A percentile compares a stretch with the other conserved stretches of the same genome.
Evolutionary conservation across 2,797 vertebrate species (phyloP).

Genomic region (Lacerta bilineata): DNA sequence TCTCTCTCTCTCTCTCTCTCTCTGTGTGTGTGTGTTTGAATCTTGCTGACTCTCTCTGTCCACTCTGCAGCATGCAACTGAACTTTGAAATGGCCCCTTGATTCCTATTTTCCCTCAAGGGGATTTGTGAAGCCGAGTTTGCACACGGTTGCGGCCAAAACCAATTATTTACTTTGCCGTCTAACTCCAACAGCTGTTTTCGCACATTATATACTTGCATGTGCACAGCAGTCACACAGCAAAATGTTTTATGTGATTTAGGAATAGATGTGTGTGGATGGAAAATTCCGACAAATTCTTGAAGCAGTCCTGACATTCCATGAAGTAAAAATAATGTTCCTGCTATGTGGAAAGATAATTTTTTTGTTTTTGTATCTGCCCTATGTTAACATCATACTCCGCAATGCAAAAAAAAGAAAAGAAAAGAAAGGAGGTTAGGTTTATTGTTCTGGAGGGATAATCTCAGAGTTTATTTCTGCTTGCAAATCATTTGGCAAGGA

Average conservation of each 20-base stretch:
- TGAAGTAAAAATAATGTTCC: too few relatives aligned
- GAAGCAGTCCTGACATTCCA: not conserved
- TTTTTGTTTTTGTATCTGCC: not conserved
- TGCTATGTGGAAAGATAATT: not conserved
- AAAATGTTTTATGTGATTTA: not conserved
- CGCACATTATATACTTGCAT: not conserved
- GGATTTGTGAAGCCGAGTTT: too few relatives aligned
- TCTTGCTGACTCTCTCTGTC: not conserved
- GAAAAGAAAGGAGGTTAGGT: not conserved
- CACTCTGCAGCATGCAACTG: too few relatives aligned
- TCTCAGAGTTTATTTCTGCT: not conserved
- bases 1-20: too few relatives aligned
- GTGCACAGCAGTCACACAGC: not conserved
- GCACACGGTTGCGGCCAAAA: not conserved
- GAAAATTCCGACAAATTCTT: not conserved
- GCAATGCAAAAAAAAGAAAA: not conserved
- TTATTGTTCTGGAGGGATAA: not conserved
- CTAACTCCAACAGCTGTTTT: not conserved
- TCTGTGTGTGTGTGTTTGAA: too few relatives aligned
- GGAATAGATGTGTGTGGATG: not conserved
- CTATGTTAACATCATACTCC: not conserved
- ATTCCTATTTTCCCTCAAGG: not conserved
- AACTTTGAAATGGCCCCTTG: not conserved
- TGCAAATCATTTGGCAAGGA: constrained; percentile 3
- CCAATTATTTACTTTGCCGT: not conserved